Evolutionary conservation across 2,888 invertebrate genomes (phyloP).

Genomic region (Archips crataeganus): DNA sequence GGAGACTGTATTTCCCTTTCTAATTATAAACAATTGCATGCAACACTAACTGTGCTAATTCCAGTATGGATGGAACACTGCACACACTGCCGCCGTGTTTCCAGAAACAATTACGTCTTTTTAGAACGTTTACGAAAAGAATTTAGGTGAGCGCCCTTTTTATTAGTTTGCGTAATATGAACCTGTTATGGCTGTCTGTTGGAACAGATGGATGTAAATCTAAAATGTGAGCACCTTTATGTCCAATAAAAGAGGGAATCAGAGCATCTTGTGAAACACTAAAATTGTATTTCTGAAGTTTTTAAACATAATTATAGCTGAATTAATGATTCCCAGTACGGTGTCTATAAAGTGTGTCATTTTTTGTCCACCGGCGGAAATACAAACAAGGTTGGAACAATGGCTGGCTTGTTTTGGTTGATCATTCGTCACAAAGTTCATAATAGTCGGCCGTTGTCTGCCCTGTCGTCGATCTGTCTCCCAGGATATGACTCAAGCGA

Average conservation of each 20-base stretch:
- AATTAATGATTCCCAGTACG: conserved; percentile 36
- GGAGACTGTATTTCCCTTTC: conserved; percentile 49
- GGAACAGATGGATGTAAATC: conserved; percentile 76
- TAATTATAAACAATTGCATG: conserved; percentile 50
- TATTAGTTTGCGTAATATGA: conserved; percentile 60
- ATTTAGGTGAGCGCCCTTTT: conserved; percentile 62
- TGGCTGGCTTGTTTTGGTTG: conserved; percentile 67
- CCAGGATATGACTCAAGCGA: conserved; percentile 74
- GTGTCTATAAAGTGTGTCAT: conserved; percentile 52
- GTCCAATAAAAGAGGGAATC: conserved; percentile 57
- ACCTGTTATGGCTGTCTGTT: conserved; percentile 60
- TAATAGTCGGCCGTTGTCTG: conserved; percentile 52
- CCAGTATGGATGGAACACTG: conserved; percentile 46
- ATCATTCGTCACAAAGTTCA: conserved; percentile 60
- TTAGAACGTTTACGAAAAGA: conserved; percentile 63
- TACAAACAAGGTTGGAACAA: conserved; percentile 71
- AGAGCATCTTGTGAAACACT: conserved; percentile 22
- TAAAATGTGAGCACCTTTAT: conserved; percentile 52
- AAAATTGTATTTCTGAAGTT: not conserved
- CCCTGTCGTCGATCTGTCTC: conserved; percentile 50
- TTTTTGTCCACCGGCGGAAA: conserved; percentile 69
- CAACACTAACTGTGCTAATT: conserved; percentile 66
- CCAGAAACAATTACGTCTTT: conserved; percentile 69
- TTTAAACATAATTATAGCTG: not conserved
- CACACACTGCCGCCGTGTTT: conserved; percentile 56